A percentile compares a stretch with the other conserved stretches of the same genome.
Conservation (phyloP, 2,888 invertebrate genomes). For the Chalcis sispes region DNA sequence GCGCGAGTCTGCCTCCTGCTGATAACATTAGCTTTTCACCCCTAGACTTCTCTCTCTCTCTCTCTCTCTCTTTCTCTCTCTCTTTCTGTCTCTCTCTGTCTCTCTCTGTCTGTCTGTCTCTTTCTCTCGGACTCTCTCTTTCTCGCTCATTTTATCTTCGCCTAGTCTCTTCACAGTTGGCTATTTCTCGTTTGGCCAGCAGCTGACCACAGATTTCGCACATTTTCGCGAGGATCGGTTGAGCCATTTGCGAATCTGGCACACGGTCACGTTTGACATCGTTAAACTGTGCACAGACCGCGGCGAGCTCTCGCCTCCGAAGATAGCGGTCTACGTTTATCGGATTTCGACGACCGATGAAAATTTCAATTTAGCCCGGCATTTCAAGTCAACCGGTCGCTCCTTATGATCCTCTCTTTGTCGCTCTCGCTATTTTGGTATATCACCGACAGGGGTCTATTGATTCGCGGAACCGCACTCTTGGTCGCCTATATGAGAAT, state of each 20-base stretch:
- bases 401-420: neutral
- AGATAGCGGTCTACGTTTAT: conserved; percentile 49
- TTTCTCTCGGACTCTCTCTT: neutral
- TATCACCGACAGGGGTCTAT: neutral
- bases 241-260: conserved; percentile 57
- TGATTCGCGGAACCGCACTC: no score
- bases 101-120: conserved; percentile 55
- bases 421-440: neutral
- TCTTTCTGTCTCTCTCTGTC: no score
- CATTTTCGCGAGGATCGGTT: conserved; percentile 12
- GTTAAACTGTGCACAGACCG: conserved; percentile 47
- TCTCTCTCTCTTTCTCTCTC: conserved; percentile 43
- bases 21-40: conserved; percentile 65
- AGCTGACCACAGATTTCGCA: conserved; percentile 58
- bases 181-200: conserved; percentile 48
- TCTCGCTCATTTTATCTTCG: no score
- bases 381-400: neutral
- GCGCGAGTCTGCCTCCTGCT: conserved; percentile 60
- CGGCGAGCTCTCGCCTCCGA: neutral
- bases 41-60: conserved; percentile 42
- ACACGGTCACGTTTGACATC: conserved; percentile 58
- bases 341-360: conserved; percentile 31
- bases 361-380: conserved; percentile 45
- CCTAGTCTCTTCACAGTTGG: neutral
- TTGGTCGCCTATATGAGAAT: no score